phyloP scores from a whole-genome alignment of 2,113 vertebrate genomes.

The Piprites chloris region DNA sequence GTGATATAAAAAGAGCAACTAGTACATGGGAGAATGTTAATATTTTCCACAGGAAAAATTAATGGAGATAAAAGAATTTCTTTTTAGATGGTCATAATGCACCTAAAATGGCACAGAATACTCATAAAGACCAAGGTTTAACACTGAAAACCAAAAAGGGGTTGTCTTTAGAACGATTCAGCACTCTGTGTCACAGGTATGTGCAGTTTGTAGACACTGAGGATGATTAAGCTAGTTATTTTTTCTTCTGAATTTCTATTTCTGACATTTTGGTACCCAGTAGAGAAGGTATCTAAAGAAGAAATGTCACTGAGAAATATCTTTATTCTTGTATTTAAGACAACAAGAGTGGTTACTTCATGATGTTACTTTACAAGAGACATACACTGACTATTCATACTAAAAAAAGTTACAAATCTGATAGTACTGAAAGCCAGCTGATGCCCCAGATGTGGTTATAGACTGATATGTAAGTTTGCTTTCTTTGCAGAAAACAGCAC shows the following conservation, averaged over 20 bases:
- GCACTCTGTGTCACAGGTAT: not conserved
- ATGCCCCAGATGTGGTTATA: not conserved
- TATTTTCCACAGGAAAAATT: not conserved
- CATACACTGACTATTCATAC: not conserved
- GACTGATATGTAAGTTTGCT: not conserved
- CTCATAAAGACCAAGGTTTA: not conserved
- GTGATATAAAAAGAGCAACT: not conserved
- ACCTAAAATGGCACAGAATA: not conserved
- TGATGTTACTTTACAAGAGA: not conserved
- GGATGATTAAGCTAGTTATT: not conserved
- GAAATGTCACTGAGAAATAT: not conserved
- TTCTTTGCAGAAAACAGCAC: not conserved
- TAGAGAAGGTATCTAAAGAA: not conserved
- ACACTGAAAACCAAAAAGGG: not conserved
- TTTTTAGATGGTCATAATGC: not conserved
- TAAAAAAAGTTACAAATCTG: not conserved
- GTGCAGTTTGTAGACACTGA: not conserved
- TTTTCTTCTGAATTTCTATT: not conserved
- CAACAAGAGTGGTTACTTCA: not conserved
- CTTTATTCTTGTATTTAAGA: not conserved
- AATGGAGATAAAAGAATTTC: not conserved
- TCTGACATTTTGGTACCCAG: not conserved
- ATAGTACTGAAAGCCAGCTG: not conserved
- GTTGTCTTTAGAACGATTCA: not conserved
- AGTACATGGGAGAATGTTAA: not conserved